Evolutionary conservation across 2,888 invertebrate species (phyloP), one percentile per base, ranked within the genome.

Genomic region (Cyclophora albipunctata): DNA sequence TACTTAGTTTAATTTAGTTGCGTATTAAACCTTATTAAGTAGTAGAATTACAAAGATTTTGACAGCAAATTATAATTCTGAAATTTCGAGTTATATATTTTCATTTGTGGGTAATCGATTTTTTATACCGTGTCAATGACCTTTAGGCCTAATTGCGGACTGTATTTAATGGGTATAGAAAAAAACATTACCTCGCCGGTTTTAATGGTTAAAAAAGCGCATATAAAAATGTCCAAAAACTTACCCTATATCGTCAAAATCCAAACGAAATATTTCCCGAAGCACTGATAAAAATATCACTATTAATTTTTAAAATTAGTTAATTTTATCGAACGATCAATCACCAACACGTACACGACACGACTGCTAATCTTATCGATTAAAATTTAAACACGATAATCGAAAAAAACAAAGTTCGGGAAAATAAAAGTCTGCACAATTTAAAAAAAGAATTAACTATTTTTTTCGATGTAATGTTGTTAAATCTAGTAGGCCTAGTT

Each of bases 321-420:
- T 37, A 37, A 66, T 61, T 62, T 63, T 62, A 63, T 66, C 20
- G 20, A 20, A 63, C 74, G 64, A 73, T 75, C 71, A 64, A 77
- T 75, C 81, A 83, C 85, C 75, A 65, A 57, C 81, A 84, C 80
- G 79, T 62, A 64, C 76, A 78, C 77, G 68, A 62, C 73, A 73
- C 76, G 71, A 74, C 66, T 74, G 71, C 71, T 75, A 84, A 20
- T 84, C 79, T 84, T 80, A 85, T 83, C 84, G 51, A 65, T 63
- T 59, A 56, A 63, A 50, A 47, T 42, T 7, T 45, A 57, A 55
- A 52, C 59, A 67, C 66, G 62, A 66, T 68, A 67, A 43, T 34
- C 6, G 6, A 6, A 1, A 2, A 4, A 34, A 33, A 43, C 69
- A 62, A 55, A 58, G 66, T 66, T 50, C 59, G 55, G 57, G 48